These are phyloP conservation scores for Lucinisca nassula DNA, from an alignment of 2,888 invertebrate genomes.

Conservation along the genomic window DNA sequence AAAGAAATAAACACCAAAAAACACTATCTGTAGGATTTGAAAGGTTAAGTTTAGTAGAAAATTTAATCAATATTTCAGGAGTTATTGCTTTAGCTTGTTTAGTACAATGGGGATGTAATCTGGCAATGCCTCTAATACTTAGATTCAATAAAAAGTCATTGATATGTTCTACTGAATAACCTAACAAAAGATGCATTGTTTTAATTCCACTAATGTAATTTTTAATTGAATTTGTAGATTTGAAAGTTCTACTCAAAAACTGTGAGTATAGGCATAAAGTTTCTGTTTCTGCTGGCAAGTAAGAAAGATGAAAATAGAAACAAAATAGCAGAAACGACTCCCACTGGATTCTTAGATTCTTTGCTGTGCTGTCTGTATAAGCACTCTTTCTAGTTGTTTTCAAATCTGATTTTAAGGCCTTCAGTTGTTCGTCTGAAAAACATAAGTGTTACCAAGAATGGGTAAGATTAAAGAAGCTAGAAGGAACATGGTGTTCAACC, in stretches of 20 bases:
- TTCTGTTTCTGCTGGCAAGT: neutral
- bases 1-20: constrained; percentile 23
- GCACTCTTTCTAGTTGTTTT: neutral
- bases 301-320: neutral
- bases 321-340: too few relatives aligned
- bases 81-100: constrained; percentile 4
- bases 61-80: neutral
- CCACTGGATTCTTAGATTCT: neutral
- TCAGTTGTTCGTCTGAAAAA: neutral
- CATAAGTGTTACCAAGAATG: neutral
- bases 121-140: constrained; percentile 9
- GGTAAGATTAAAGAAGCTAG: neutral
- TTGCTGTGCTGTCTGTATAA: neutral
- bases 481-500: neutral
- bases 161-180: neutral
- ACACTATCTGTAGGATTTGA: neutral
- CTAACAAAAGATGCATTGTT: constrained; percentile 8
- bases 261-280: too few relatives aligned
- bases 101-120: neutral
- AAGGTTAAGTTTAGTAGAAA: neutral
- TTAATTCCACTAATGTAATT: constrained; percentile 1
- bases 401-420: neutral
- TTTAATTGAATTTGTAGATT: too few relatives aligned
- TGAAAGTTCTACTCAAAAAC: too few relatives aligned
- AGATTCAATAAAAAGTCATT: constrained; percentile 5